Evolutionary conservation across 1,140 invertebrate genomes (phyloP).

Genomic region (Anthonomus grandis): DNA sequence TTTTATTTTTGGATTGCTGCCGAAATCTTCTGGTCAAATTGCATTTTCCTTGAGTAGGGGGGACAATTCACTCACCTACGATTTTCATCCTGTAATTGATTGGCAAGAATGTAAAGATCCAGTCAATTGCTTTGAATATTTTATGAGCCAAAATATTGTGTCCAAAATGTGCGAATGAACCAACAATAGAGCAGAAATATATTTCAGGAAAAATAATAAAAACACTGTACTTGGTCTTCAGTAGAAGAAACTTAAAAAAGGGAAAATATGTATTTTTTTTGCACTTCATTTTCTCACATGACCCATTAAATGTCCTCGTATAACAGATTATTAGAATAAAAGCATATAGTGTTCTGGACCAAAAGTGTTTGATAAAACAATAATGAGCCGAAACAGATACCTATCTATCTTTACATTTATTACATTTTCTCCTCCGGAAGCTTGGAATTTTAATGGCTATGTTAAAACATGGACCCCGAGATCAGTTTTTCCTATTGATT

Average conservation of each 20-base stretch:
- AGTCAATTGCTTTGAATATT: neutral
- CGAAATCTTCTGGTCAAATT: no score
- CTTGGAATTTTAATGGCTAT: neutral
- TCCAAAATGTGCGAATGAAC: neutral
- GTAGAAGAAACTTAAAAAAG: slow-evolving; percentile 49
- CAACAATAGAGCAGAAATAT: no score
- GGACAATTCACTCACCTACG: no score
- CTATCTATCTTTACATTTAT: neutral
- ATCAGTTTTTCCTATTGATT: neutral
- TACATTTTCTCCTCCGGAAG: neutral
- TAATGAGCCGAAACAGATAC: no score
- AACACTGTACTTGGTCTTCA: slow-evolving; percentile 41
- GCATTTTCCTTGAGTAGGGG: no score
- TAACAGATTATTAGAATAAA: no score
- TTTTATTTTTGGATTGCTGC: no score
- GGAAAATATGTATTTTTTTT: slow-evolving; percentile 51
- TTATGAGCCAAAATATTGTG: neutral
- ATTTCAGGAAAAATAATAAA: neutral
- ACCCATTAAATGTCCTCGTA: no score
- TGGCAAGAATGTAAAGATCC: neutral
- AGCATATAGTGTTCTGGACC: no score
- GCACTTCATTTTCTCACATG: no score
- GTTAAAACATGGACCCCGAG: neutral
- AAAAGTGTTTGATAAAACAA: no score
- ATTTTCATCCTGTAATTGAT: neutral